phyloP scores from a whole-genome alignment of 2,888 invertebrate species.

The Acronicta leporina region DNA sequence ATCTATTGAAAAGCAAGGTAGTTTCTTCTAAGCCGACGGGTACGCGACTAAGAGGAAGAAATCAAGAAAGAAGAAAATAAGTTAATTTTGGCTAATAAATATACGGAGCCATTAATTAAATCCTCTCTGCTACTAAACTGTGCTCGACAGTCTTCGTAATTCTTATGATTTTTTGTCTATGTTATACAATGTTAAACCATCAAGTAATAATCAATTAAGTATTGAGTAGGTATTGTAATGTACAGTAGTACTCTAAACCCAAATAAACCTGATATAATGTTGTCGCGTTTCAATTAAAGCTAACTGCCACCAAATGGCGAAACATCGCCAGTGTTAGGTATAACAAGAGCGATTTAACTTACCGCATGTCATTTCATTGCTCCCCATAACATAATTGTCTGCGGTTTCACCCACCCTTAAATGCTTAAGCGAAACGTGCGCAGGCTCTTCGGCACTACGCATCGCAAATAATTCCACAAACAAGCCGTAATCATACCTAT shows the following conservation, averaged over 20 bases:
- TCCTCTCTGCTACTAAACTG: too few relatives aligned
- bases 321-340: constrained; percentile 57
- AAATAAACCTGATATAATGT: constrained; percentile 12
- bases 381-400: constrained; percentile 74
- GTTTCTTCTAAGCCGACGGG: too few relatives aligned
- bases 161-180: too few relatives aligned
- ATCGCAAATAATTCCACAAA: constrained; percentile 72
- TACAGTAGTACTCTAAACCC: not conserved
- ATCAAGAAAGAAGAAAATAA: too few relatives aligned
- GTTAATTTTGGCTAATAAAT: too few relatives aligned
- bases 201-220: too few relatives aligned
- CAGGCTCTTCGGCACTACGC: constrained; percentile 62
- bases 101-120: too few relatives aligned
- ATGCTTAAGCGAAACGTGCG: constrained; percentile 73
- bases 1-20: too few relatives aligned
- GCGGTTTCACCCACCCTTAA: constrained; percentile 76
- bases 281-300: constrained; percentile 40
- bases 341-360: constrained; percentile 65
- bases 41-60: too few relatives aligned
- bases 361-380: constrained; percentile 73
- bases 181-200: too few relatives aligned
- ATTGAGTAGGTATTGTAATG: not conserved
- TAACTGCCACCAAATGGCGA: constrained; percentile 61
- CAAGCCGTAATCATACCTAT: constrained; percentile 66
- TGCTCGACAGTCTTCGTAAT: too few relatives aligned